A percentile compares a stretch with the other conserved stretches of the same genome.
Conservation (phyloP, 2,113 vertebrate species). For the Marmota monax region DNA sequence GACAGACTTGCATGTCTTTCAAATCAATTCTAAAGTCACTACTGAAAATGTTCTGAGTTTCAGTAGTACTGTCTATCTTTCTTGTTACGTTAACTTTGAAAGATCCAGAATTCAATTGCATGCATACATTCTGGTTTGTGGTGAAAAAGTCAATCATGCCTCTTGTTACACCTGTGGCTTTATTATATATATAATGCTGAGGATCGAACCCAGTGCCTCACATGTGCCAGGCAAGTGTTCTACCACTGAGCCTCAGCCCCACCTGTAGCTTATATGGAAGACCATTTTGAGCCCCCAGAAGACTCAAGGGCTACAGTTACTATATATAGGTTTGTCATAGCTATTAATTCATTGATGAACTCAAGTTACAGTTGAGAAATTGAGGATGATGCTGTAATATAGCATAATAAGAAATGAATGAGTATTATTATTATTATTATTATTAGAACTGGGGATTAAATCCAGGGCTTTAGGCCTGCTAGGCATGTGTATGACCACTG, state of each 20-base stretch:
- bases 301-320: not conserved
- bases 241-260: too few relatives aligned
- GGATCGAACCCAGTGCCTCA: too few relatives aligned
- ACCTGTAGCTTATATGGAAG: not conserved
- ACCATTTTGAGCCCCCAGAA: not conserved
- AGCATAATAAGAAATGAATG: conserved; percentile 1
- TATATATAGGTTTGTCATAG: not conserved
- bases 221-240: too few relatives aligned
- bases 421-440: too few relatives aligned
- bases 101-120: not conserved
- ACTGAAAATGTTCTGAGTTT: not conserved
- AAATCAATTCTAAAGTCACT: not conserved
- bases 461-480: not conserved
- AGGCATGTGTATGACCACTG: too few relatives aligned
- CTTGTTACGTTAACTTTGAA: not conserved
- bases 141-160: not conserved
- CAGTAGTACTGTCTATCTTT: accelerated
- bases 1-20: not conserved
- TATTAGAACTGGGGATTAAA: not conserved
- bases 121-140: not conserved
- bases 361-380: not conserved
- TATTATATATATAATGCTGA: too few relatives aligned
- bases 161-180: not conserved
- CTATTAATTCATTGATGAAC: not conserved
- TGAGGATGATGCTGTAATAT: not conserved